Base-by-base conservation (phyloP, 2,113 vertebrate genomes). In the Gymnogyps californianus region DNA sequence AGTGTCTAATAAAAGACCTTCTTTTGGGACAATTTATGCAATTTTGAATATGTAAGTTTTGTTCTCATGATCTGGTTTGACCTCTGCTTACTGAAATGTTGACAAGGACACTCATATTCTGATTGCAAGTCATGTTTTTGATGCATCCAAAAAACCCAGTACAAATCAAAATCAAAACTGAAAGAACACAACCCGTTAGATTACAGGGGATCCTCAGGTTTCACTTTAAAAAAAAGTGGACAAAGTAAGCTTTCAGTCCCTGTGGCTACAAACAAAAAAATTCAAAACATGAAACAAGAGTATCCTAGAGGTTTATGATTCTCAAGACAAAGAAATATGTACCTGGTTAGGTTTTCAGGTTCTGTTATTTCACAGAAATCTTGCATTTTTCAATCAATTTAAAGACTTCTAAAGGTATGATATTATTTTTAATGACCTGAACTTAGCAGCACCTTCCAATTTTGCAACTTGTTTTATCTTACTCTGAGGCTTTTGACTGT, bases 41-140 rank as follows among this genome's bases (percentile, higher is more conserved):
- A 84, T 40, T 84, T 95, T 93, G 93, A 96, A 93, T 95, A 96
- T 64, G 59, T 71, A 95, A 90, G 72, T 86, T 88, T 47, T 25
- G n/a, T 87, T 91, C 31, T 75, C 20, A 55, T 62, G 19, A 52
- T 92, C 42, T 19, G 2, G 34, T 78, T 64, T 92, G 86, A 93
- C 77, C 86, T 89, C 72, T 87, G 64, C 26, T 90, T 82, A 82
- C 77, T 92, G 80, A 93, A 83, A 87, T 9, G 13, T 70, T 89
- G 80, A 95, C 90, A 96, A 91, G 87, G 93, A 83, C 87, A 46
- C 16, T 71, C 44, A 36, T 22, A 71, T 65, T 90, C 58, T 69
- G 49, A 90, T 36, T 69, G 28, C 40, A 93, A 87, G 49, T 49
- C 31, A 57, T 52, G 38, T 11, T 95, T 94, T 72, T 71, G 52